Conservation (phyloP, 2,797 vertebrate genomes). For the Lophotriccus pileatus region DNA sequence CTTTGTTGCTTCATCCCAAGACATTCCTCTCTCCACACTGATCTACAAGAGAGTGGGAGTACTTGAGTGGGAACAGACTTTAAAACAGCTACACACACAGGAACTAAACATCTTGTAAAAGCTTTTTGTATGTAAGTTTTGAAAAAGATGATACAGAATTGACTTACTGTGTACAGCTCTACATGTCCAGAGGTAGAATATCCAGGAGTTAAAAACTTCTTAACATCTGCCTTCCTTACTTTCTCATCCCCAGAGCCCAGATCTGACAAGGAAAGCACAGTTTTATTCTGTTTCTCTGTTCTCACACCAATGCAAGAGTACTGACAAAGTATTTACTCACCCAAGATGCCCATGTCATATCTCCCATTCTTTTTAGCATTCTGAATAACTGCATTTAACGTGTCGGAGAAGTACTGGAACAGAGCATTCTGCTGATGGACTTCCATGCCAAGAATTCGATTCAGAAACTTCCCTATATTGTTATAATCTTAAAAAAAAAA, state of each 20-base stretch:
- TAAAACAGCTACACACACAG: neutral
- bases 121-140: accelerated
- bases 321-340: constrained; percentile 68
- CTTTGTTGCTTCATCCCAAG: constrained; percentile 97
- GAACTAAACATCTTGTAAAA: neutral
- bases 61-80: neutral
- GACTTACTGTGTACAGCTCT: constrained; percentile 91
- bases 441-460: constrained; percentile 97
- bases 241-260: constrained; percentile 97
- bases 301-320: neutral
- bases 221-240: constrained; percentile 92
- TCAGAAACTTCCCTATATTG: constrained; percentile 98
- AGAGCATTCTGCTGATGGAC: constrained; percentile 97
- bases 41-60: constrained; percentile 74
- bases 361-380: constrained; percentile 97
- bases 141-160: neutral
- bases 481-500: constrained; percentile 88
- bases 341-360: constrained; percentile 98
- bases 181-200: constrained; percentile 97
- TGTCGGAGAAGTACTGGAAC: constrained; percentile 98
- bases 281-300: neutral
- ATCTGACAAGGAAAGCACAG: constrained; percentile 72
- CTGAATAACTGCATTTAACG: constrained; percentile 91
- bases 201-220: constrained; percentile 94
- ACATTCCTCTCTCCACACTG: constrained; percentile 96